Evolutionary conservation across 1,140 invertebrate genomes (phyloP).

Genomic region (Diorhabda elongata): DNA sequence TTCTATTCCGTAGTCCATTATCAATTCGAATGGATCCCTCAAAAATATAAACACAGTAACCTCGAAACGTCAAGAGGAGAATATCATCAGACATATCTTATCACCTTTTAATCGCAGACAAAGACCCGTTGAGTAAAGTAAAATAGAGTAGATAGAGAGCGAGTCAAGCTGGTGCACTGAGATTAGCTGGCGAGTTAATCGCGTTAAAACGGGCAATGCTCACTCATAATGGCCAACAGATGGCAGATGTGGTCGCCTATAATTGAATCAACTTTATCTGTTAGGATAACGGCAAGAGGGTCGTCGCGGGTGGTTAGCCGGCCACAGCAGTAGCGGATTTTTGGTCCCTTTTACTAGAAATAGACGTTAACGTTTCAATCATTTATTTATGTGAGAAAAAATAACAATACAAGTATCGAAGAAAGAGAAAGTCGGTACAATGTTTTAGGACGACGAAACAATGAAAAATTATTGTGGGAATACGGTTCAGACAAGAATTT

Average conservation of each 20-base stretch:
- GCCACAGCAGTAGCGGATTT: slow-evolving; percentile 16
- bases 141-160: slow-evolving; percentile 16
- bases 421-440: too few species aligned
- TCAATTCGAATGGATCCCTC: neutral
- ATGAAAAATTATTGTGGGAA: too few species aligned
- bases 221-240: slow-evolving; percentile 47
- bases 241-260: slow-evolving; percentile 47
- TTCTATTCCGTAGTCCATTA: too few species aligned
- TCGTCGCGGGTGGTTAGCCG: slow-evolving; percentile 42
- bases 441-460: too few species aligned
- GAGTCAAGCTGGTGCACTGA: slow-evolving; percentile 42
- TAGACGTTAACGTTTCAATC: neutral
- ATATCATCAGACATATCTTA: slow-evolving; percentile 26
- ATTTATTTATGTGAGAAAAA: neutral
- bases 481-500: too few species aligned
- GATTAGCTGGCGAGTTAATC: slow-evolving; percentile 47
- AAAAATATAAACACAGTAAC: slow-evolving; percentile 9
- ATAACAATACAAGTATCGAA: neutral
- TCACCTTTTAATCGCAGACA: slow-evolving; percentile 25
- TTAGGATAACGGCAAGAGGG: slow-evolving; percentile 43
- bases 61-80: slow-evolving; percentile 2
- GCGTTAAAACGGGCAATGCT: slow-evolving; percentile 43
- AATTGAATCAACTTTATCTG: slow-evolving; percentile 49
- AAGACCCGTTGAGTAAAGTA: slow-evolving; percentile 13
- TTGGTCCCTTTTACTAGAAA: slow-evolving; percentile 8